Conservation (phyloP, 1,140 invertebrate species). For the Aplysia californica region DNA sequence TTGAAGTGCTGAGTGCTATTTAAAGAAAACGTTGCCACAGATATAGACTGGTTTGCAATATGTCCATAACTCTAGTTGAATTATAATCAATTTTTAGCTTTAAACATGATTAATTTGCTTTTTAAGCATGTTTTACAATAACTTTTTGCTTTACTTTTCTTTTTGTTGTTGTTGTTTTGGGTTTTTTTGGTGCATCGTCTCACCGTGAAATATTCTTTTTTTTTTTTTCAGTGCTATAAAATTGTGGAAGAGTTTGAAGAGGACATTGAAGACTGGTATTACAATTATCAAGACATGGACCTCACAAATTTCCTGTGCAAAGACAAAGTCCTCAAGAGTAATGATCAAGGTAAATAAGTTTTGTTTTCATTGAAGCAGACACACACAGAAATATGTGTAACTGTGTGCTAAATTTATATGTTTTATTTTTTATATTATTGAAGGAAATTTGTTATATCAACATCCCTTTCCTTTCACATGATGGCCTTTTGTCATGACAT, state of each 20-base stretch:
- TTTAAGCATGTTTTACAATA: no score
- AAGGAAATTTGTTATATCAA: not conserved
- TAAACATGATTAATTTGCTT: no score
- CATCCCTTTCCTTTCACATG: not conserved
- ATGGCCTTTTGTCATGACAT: not conserved
- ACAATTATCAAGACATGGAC: conserved; percentile 34
- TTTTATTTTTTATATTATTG: not conserved
- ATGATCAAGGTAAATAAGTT: conserved; percentile 2
- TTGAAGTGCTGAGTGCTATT: no score
- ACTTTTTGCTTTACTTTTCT: not conserved
- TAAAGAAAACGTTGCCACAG: no score
- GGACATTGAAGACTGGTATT: conserved; percentile 72
- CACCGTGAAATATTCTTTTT: not conserved
- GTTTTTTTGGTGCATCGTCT: not conserved
- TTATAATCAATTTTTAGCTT: no score
- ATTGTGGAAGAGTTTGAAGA: conserved; percentile 71
- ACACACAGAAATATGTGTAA: not conserved
- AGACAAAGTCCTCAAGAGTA: not conserved
- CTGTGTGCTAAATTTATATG: not conserved
- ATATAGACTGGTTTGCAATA: no score
- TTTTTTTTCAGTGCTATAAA: conserved; percentile 68
- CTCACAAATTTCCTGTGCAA: conserved; percentile 15
- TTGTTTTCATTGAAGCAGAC: not conserved
- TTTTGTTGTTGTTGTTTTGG: not conserved
- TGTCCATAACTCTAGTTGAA: no score